Base-by-base conservation (phyloP, 1,140 invertebrate species). In the Leptinotarsa defecta region DNA sequence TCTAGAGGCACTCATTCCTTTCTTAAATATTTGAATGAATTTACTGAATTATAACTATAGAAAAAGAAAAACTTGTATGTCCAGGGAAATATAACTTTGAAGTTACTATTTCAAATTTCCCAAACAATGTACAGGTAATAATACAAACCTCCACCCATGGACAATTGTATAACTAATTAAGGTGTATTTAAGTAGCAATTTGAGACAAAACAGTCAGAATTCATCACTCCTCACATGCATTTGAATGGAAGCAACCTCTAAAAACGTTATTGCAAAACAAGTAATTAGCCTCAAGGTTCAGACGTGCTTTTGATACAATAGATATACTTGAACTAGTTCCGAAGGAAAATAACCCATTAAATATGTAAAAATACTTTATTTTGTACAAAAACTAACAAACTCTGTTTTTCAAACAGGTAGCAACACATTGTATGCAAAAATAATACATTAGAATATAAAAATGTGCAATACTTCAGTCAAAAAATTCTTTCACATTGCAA, bases 251-350 rank as follows among this genome's bases (percentile, higher is more conserved):
- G 34, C 8, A 43, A 43, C 48, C 69, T 71, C 17, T 57, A 57
- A 19, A 57, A 48, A 71, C 49, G 20, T 48, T 72, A 22, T 73
- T 64, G 48, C 27, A 49, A 73, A 73, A 64, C n/a, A 8, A 48
- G 19, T 8, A 61, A 73, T 73, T 73, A 73, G 13, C 13, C 64
- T 74, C 78, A 79, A 79, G 78, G 78, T 77, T 63, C 57, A 63
- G 22, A 48, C 20, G 27, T 34, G 22, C 22, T 43, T 15, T 15
- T 43, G 20, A 68, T 71, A 78, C 77, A 80, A 80, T 78, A 69
- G 71, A 27, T 73, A 75, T 77, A 67, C 77, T 79, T 80, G 74
- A 80, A 77, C 74, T 77, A 71, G 68, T 77, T 78, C 13, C 0
- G 11, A 69, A 69, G 4, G 20, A 69, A 34, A 48, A n/a, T 27